These are phyloP conservation scores for Erannis defoliaria DNA, from an alignment of 2,888 invertebrate genomes.

Conservation along the genomic window DNA sequence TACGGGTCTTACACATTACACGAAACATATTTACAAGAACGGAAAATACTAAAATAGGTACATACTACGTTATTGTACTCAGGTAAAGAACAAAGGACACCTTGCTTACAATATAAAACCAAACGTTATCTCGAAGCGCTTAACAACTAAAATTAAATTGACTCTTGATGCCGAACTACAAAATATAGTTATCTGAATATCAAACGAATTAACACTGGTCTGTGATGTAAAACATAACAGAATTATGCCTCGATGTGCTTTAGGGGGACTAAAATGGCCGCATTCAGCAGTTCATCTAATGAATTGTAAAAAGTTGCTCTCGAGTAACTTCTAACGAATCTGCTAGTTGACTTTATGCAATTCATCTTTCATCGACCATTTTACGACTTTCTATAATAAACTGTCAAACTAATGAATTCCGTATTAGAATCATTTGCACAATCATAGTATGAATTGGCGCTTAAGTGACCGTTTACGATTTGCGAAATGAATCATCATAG, in stretches of 20 bases:
- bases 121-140: slow-evolving; percentile 55
- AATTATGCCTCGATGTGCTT: slow-evolving; percentile 2
- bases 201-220: slow-evolving; percentile 17
- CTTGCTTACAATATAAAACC: slow-evolving; percentile 57
- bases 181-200: not conserved
- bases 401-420: no score
- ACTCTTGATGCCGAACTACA: slow-evolving; percentile 23
- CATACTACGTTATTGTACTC: slow-evolving; percentile 70
- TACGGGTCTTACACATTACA: slow-evolving; percentile 62
- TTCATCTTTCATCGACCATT: no score
- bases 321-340: no score
- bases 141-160: slow-evolving; percentile 37
- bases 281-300: no score
- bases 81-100: slow-evolving; percentile 63
- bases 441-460: no score
- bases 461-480: no score
- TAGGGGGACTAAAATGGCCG: not conserved
- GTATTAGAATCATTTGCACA: no score
- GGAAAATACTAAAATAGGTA: slow-evolving; percentile 57
- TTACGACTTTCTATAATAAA: no score
- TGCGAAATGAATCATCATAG: no score
- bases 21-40: slow-evolving; percentile 72
- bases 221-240: slow-evolving; percentile 28
- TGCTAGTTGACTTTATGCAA: no score
- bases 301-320: no score